phyloP scores from a whole-genome alignment of 2,797 vertebrate genomes.

The Lutjanus argentimaculatus region DNA sequence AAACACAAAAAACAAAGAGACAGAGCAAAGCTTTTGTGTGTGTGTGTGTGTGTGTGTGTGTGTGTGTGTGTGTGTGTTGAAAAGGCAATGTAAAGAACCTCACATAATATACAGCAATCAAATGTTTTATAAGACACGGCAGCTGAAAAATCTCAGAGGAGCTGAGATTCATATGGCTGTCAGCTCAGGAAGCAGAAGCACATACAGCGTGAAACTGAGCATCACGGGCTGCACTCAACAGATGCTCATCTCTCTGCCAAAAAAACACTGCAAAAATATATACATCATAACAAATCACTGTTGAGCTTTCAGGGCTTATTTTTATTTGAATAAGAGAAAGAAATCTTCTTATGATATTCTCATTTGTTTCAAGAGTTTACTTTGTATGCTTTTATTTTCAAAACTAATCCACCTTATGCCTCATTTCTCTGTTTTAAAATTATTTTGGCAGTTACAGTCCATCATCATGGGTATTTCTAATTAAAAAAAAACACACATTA shows the following conservation, averaged over 20 bases:
- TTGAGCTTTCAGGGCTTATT: not conserved
- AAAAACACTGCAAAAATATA: constrained; percentile 18
- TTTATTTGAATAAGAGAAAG: not conserved
- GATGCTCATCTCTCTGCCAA: constrained; percentile 30
- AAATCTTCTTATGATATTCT: not conserved
- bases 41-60: not conserved
- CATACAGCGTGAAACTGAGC: constrained; percentile 30
- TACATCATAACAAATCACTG: not conserved
- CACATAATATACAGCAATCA: not conserved
- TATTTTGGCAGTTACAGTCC: too few relatives aligned
- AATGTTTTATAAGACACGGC: constrained; percentile 34
- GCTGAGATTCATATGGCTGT: constrained; percentile 40
- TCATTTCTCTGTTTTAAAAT: too few relatives aligned
- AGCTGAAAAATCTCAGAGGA: constrained; percentile 35
- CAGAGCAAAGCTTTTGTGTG: not conserved
- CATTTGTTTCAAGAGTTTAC: not conserved
- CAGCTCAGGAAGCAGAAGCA: constrained; percentile 34
- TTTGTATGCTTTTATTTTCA: not conserved
- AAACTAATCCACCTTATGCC: not conserved
- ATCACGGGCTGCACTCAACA: constrained; percentile 32
- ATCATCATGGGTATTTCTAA: too few relatives aligned
- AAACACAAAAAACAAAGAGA: constrained; percentile 13
- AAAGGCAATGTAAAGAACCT: not conserved
- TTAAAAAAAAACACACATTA: too few relatives aligned
- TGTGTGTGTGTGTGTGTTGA: not conserved